Evolutionary conservation across 2,797 vertebrate species (phyloP).

Genomic region (Gambelia wislizenii): DNA sequence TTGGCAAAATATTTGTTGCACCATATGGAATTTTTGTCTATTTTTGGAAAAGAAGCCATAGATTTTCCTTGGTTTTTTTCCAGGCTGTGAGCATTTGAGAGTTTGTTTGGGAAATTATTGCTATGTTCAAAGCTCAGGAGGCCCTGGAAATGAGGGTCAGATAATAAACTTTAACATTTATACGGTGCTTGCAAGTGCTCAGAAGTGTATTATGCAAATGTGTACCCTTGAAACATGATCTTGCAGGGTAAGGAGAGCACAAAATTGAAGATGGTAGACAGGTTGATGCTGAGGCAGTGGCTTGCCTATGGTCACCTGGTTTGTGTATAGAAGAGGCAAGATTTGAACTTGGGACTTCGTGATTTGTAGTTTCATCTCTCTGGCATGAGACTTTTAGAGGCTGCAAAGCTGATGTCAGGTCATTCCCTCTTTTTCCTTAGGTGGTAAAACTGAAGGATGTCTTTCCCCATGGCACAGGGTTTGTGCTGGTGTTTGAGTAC

Average conservation of each 20-base stretch:
- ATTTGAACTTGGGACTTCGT: not conserved
- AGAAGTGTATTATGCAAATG: not conserved
- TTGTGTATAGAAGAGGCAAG: not conserved
- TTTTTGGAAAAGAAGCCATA: not conserved
- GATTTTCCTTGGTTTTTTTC: no score
- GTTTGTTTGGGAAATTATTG: not conserved
- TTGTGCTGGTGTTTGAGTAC: slow-evolving; percentile 93
- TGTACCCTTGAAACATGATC: not conserved
- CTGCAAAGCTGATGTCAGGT: not conserved
- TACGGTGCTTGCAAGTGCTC: not conserved
- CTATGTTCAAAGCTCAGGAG: not conserved
- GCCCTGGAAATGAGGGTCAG: not conserved
- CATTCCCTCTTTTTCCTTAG: slow-evolving; percentile 64
- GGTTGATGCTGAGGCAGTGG: not conserved
- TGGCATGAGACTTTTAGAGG: not conserved
- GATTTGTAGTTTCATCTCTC: not conserved
- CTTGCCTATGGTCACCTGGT: not conserved
- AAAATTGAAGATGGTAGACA: not conserved
- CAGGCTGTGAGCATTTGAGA: not conserved
- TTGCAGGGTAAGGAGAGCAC: not conserved
- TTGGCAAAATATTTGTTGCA: not conserved
- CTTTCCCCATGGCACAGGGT: slow-evolving; percentile 90
- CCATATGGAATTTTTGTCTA: not conserved
- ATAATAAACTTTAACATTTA: not conserved
- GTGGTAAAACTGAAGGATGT: slow-evolving; percentile 91